Base-by-base conservation (phyloP, 2,113 vertebrate genomes). In the Ivindomyrus marchei region DNA sequence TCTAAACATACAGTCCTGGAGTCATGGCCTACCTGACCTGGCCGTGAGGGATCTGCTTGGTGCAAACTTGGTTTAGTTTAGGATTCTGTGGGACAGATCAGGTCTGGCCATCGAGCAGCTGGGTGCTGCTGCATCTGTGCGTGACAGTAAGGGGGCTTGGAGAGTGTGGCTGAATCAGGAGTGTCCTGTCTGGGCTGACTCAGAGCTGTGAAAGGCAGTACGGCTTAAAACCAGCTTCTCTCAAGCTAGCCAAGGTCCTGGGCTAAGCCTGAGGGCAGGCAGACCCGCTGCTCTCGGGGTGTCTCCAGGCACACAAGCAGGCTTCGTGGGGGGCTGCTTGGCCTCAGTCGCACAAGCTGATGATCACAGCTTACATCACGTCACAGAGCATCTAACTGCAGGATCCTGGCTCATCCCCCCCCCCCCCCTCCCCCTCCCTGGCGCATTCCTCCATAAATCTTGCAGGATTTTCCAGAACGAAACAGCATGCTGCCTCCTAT, bases 391-490 rank as follows among this genome's bases (percentile, higher is more conserved):
- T 91, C 89, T 52, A 92, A 92, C 90, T 91, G 91, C 86, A 58
- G 91, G 46, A 91, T 92, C 89, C 91, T 5, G 83, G 85, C 56
- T 27, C 21, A 36, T 5, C 0, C 24, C 8, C 62, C 62, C n/a
- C n/a, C 27, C 27, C 31, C 31, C 31, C 39, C 39, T 9, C 9
- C 47, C 49, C 3, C 50, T 0, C 36, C 62, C 31, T 49, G 42
- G 27, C 56, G 56, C 52, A 84, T 89, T 50, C 47, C 87, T 89
- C 90, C 88, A 92, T 90, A 90, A 91, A 92, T 91, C 84, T 91
- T 92, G 91, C 89, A 91, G 85, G 62, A 89, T 90, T 90, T 92
- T 27, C 89, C 91, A 90, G 90, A 90, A 66, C 85, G 89, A 90
- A 45, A 66, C 50, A 36, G 86, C 39, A 91, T 88, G 88, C 89